Evolutionary conservation across 1,140 invertebrate species (phyloP).

Genomic region (Neodiprion virginianus): DNA sequence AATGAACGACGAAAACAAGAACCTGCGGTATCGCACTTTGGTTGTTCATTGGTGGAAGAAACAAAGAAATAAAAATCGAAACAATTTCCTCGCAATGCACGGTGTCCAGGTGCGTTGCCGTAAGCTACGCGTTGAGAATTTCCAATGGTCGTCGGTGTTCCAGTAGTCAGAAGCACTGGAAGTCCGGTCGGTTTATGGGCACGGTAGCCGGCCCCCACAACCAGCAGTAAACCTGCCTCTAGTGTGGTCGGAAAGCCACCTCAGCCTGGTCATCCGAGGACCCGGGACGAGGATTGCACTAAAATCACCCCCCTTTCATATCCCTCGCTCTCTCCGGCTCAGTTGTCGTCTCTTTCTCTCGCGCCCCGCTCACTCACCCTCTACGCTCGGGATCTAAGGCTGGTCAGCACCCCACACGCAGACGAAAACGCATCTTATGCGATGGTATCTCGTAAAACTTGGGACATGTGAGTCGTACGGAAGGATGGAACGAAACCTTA

Average conservation of each 20-base stretch:
- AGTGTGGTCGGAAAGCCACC: slow-evolving; percentile 1
- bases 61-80: too few species aligned
- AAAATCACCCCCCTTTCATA: neutral
- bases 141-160: too few species aligned
- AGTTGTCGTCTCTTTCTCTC: neutral
- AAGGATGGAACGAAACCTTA: slow-evolving; percentile 20
- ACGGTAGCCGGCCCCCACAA: neutral
- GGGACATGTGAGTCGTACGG: too few species aligned
- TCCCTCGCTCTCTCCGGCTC: neutral
- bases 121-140: too few species aligned
- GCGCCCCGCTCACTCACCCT: neutral
- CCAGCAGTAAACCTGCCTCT: neutral
- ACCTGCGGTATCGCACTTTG: too few species aligned
- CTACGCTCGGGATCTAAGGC: neutral
- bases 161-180: neutral
- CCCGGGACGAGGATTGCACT: neutral
- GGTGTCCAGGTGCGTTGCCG: too few species aligned
- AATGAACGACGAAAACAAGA: too few species aligned
- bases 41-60: too few species aligned
- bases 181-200: neutral
- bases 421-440: neutral
- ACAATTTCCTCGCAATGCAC: too few species aligned
- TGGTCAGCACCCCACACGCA: neutral
- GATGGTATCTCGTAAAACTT: neutral
- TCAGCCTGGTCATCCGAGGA: neutral